These are phyloP conservation scores for Entomobrya proxima DNA, from an alignment of 2,888 invertebrate species.

Conservation along the genomic window DNA sequence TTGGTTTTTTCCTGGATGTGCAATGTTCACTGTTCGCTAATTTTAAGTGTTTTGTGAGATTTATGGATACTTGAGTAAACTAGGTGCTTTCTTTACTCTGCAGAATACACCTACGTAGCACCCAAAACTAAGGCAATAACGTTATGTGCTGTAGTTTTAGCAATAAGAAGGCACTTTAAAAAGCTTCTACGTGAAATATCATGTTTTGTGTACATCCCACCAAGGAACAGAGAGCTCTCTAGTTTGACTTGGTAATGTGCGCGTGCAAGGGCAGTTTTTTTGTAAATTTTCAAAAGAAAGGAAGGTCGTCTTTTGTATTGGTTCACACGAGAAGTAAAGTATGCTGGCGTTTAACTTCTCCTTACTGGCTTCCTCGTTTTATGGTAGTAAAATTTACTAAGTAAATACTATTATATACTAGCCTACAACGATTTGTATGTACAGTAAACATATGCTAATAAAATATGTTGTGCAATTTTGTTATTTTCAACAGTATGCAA, in stretches of 20 bases:
- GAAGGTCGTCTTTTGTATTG: conserved; percentile 59
- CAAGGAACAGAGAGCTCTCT: neutral
- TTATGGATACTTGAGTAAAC: conserved; percentile 52
- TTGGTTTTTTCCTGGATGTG: conserved; percentile 43
- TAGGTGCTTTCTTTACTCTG: conserved; percentile 2
- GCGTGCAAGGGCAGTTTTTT: neutral
- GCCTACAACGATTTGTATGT: neutral
- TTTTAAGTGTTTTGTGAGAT: conserved; percentile 63
- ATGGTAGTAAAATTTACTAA: neutral
- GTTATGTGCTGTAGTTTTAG: too few relatives aligned
- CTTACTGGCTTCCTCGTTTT: neutral
- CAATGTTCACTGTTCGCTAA: conserved; percentile 52
- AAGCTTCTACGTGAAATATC: too few relatives aligned
- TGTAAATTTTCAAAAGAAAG: conserved; percentile 1
- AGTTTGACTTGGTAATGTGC: too few relatives aligned
- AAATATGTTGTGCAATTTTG: too few relatives aligned
- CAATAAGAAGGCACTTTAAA: too few relatives aligned
- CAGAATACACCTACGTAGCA: too few relatives aligned
- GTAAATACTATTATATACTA: neutral
- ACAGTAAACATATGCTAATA: too few relatives aligned
- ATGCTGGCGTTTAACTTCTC: conserved; percentile 25
- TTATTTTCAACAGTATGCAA: too few relatives aligned
- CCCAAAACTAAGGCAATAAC: too few relatives aligned
- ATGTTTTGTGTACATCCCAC: neutral
- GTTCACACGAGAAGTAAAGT: conserved; percentile 40